phyloP scores from a whole-genome alignment of 1,140 invertebrate genomes.

The Semibalanus balanoides region DNA sequence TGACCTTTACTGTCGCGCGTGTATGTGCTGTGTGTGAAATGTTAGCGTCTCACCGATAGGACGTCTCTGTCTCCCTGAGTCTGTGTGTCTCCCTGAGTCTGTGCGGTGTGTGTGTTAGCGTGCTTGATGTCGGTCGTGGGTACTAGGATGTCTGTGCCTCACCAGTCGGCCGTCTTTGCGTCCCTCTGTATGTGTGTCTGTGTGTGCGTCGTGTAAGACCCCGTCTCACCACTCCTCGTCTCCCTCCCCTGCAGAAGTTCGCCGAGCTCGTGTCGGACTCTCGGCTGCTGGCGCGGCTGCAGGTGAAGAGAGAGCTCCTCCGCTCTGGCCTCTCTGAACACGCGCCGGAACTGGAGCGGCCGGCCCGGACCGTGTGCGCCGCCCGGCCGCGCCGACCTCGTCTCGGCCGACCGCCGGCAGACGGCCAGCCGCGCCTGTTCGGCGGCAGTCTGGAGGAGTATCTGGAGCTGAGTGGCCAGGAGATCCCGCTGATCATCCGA shows the following conservation, averaged over 20 bases:
- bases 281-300: conserved; percentile 74
- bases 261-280: conserved; percentile 74
- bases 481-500: conserved; percentile 76
- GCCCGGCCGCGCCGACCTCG: conserved; percentile 32
- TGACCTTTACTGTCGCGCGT: no score
- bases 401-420: conserved; percentile 51
- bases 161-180: no score
- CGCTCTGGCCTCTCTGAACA: background rate
- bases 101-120: no score
- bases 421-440: conserved; percentile 73
- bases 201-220: no score
- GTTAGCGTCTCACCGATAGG: no score
- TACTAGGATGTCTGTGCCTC: no score
- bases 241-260: conserved; percentile 56
- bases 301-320: conserved; percentile 62
- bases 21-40: no score
- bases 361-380: background rate
- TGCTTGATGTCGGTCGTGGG: no score
- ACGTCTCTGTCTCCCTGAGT: no score
- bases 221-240: background rate
- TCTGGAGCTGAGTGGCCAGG: conserved; percentile 65
- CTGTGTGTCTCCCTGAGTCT: no score
- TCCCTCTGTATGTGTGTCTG: no score
- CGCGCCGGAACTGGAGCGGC: background rate
- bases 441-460: conserved; percentile 88